Percentiles rank a stretch among this genome's conserved stretches.
phyloP scores from a whole-genome alignment of 1,140 invertebrate genomes.

The Apis laboriosa region DNA sequence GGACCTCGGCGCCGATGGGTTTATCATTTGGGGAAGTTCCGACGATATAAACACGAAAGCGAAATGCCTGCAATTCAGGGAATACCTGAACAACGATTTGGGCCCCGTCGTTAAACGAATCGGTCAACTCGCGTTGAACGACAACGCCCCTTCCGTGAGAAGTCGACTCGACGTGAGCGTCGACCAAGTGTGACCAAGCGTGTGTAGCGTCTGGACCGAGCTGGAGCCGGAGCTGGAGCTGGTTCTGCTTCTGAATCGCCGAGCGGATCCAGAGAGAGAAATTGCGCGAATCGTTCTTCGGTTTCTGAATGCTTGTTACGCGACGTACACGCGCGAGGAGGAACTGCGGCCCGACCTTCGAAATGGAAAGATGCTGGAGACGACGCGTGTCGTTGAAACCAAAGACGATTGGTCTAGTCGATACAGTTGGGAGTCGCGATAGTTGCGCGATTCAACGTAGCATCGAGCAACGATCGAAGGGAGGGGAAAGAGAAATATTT shows the following conservation, averaged over 20 bases:
- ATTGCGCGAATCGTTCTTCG: too few species aligned
- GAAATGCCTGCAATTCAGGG: constrained; percentile 83
- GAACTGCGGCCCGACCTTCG: constrained; percentile 22
- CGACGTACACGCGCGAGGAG: background rate
- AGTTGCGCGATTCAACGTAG: background rate
- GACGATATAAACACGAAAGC: constrained; percentile 84
- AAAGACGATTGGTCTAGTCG: constrained; percentile 22
- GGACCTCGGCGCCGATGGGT: constrained; percentile 82
- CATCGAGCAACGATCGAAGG: background rate
- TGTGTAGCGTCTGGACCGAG: background rate
- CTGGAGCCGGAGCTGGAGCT: too few species aligned
- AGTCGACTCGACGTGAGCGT: constrained; percentile 1
- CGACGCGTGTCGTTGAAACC: background rate
- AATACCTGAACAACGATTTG: constrained; percentile 83
- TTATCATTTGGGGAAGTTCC: constrained; percentile 88
- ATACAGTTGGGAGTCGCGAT: background rate
- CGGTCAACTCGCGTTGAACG: background rate
- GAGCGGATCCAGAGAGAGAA: background rate
- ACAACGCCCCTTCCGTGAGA: too few species aligned
- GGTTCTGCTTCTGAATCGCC: background rate
- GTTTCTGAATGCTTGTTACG: background rate
- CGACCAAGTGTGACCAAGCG: constrained; percentile 16
- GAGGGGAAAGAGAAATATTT: too few species aligned
- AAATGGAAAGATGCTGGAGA: constrained; percentile 28
- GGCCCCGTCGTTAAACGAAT: constrained; percentile 79